These are phyloP conservation scores for Sarcophaga variegata DNA, from an alignment of 2,888 invertebrate species.

Conservation along the genomic window DNA sequence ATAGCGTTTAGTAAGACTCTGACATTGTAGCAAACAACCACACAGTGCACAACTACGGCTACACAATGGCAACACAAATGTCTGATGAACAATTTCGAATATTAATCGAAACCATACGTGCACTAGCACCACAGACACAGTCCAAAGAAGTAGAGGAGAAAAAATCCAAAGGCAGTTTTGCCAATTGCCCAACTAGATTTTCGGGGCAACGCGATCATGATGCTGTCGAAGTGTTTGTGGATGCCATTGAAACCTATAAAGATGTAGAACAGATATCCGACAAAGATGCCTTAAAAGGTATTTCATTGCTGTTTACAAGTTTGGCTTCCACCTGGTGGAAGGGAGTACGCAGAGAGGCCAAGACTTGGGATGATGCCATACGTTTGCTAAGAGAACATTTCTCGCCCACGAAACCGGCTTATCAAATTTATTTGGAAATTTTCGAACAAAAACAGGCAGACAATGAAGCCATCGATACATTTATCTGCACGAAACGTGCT, in stretches of 20 bases:
- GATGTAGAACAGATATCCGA: conserved; percentile 78
- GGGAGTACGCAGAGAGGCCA: conserved; percentile 78
- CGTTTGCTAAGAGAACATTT: conserved; percentile 78
- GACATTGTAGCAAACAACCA: conserved; percentile 27
- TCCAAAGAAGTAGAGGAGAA: conserved; percentile 31
- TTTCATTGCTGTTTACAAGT: conserved; percentile 77
- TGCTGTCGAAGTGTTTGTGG: conserved; percentile 79
- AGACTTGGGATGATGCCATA: conserved; percentile 78
- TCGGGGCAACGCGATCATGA: conserved; percentile 77
- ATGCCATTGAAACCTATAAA: conserved; percentile 76
- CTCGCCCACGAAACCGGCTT: conserved; percentile 78
- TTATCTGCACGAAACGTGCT: conserved; percentile 78
- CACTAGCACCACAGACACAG: conserved; percentile 43
- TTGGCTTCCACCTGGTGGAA: conserved; percentile 80
- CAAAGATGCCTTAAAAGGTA: conserved; percentile 77
- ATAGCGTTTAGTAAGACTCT: conserved; percentile 48
- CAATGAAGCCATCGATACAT: conserved; percentile 75
- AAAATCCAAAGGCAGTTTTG: conserved; percentile 76
- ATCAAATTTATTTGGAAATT: conserved; percentile 80
- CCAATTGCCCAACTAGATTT: conserved; percentile 75
- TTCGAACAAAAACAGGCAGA: conserved; percentile 76
- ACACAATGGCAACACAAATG: conserved; percentile 72
- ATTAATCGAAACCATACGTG: conserved; percentile 77
- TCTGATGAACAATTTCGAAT: conserved; percentile 77
- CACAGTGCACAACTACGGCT: background rate